phyloP scores from a whole-genome alignment of 2,888 invertebrate genomes.

The Proisotoma minuta region DNA sequence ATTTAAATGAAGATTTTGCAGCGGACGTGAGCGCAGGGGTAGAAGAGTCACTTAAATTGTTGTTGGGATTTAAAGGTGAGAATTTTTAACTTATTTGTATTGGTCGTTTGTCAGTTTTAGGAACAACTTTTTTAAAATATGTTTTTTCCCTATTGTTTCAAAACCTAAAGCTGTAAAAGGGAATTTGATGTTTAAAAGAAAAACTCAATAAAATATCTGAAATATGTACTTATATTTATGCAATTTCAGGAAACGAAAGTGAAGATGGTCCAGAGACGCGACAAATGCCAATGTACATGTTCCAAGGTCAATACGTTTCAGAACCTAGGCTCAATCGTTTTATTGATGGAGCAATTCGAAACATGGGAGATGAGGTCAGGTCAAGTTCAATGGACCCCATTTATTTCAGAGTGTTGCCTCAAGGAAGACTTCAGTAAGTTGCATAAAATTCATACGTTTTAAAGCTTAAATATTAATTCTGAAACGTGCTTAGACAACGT shows the following conservation, averaged over 20 bases:
- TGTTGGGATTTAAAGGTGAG: no score
- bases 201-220: no score
- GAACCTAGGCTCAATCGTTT: constrained; percentile 45
- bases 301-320: constrained; percentile 45
- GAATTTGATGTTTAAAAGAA: no score
- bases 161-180: no score
- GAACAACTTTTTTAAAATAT: no score
- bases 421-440: constrained; percentile 44
- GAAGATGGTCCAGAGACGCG: constrained; percentile 23
- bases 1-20: constrained; percentile 36
- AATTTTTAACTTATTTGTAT: no score
- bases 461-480: no score
- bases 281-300: constrained; percentile 42
- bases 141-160: no score
- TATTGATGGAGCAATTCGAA: constrained; percentile 44
- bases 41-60: constrained; percentile 37
- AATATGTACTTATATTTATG: no score
- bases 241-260: background rate
- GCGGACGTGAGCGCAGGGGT: constrained; percentile 39
- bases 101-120: no score
- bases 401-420: constrained; percentile 44
- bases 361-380: constrained; percentile 41
- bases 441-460: no score
- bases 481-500: background rate
- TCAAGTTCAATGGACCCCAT: constrained; percentile 42